Base-by-base conservation (phyloP, 2,888 invertebrate genomes). In the Dasypogon diadema region DNA sequence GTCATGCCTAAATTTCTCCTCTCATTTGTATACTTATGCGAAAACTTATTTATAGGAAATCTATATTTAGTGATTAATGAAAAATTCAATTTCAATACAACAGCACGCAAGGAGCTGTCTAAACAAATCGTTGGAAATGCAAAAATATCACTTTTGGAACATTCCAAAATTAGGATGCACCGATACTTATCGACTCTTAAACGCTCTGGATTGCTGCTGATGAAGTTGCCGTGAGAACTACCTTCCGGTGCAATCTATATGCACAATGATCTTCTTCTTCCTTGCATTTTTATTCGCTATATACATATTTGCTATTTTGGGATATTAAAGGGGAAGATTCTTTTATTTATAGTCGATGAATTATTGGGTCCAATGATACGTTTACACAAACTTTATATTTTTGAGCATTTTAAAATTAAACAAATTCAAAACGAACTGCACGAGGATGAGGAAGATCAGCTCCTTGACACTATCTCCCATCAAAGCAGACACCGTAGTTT, bases 1-100 rank as follows among this genome's bases (percentile, higher is more conserved):
- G 54, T 54, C 70, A 21, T 70, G 30, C 14, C 34, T 70, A 34
- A 54, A 24, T 70, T 70, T 54, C 70, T 70, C 24, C 54, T 70
- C 54, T 26, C 54, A n/a, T 18, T 54, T 70, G 51, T 51, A 46
- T 70, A 46, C 65, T 21, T 18, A 22, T 56, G 65, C 75, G 75
- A 75, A 75, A 75, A 75, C 55, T 75, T 75, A 75, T 75, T 75
- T 75, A 75, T 75, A 75, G 56, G 75, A 55, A 75, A 75, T 75
- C 75, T 75, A 75, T 68, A 75, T 75, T 75, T 75, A 75, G 75
- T 54, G 56, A 68, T 68, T 75, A 56, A 54, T 68, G 46, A 56
- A 70, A 68, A 58, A 70, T 24, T 24, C 74, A 74, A 74, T 37
- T 22, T 55, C 54, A 72, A 56, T 72, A 26, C 18, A 26, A 14